Evolutionary conservation across 1,140 invertebrate species (phyloP), one percentile per base, ranked within the genome.

Genomic region (Hylyphantes graminicola): DNA sequence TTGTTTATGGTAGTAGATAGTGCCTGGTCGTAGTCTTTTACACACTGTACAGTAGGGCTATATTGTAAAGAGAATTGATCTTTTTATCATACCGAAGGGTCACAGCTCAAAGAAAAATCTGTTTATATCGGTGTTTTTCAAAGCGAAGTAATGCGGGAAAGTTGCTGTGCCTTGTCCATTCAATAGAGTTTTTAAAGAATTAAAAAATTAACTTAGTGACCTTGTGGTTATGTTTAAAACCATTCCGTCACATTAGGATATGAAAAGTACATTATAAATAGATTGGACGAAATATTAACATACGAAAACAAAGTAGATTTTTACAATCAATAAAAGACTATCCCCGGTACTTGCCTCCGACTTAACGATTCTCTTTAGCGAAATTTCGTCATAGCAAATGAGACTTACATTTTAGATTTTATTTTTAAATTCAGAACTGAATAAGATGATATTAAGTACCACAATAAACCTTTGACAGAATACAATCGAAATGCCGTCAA

Each of bases 71-170:
- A 73, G 64, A 81, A 73, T 61, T 55, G 68, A 54, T 83, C 72
- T 75, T 65, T 81, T 74, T 74, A 48, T 63, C 70, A 63, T 21
- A 54, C 57, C 17, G 57, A 35, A 64, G 80, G 19, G 57, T 65
- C 59, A 83, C 70, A 83, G 61, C 68, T 73, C 67, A 81, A 72
- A 54, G 63, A 63, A 48, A 68, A 57, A 83, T 74, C 55, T 65
- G 80, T 83, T 83, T 83, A 72, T 83, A 83, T 74, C 80, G 70
- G 80, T 74, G 80, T 83, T 83, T 83, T 83, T 74, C 80, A 74
- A n/a, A 83, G 72, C 51, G 19, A 82, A 73, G 80, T 74, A 74
- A 53, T 75, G 50, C 70, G 80, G 35, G 80, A 75, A 83, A 74
- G 80, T 70, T 83, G 80, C 80, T 83, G 80, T 83, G 80, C 80